These are phyloP conservation scores for Pseudochaenichthys georgianus DNA, from an alignment of 2,797 vertebrate species.

Conservation along the genomic window DNA sequence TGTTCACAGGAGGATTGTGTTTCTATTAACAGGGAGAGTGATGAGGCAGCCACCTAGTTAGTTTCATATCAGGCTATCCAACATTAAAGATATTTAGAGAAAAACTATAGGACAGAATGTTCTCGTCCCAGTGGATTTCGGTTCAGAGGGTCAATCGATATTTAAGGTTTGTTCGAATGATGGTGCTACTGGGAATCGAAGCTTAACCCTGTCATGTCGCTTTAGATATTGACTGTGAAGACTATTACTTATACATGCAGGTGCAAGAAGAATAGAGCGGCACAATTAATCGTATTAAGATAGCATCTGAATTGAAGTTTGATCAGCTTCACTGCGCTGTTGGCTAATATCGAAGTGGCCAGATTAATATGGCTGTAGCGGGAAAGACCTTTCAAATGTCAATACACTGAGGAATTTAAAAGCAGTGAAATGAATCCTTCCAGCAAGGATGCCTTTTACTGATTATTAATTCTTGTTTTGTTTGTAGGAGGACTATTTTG, in stretches of 20 bases:
- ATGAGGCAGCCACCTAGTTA: slow-evolving; percentile 42
- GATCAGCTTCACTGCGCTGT: not conserved
- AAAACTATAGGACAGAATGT: not conserved
- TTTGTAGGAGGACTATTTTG: not conserved
- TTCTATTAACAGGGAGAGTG: slow-evolving; percentile 61
- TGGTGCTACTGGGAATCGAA: slow-evolving; percentile 1
- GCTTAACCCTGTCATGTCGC: not conserved
- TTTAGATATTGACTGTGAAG: not conserved
- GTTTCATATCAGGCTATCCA: slow-evolving; percentile 36
- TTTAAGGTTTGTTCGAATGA: slow-evolving; percentile 9
- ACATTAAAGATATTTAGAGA: slow-evolving; percentile 10
- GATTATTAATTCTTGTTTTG: too few species aligned
- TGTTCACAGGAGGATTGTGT: slow-evolving; percentile 61
- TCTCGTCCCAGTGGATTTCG: slow-evolving; percentile 14
- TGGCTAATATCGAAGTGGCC: not conserved
- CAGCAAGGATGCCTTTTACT: too few species aligned
- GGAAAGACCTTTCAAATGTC: not conserved
- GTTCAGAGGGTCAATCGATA: slow-evolving; percentile 4
- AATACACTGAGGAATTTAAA: not conserved
- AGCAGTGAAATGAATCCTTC: too few species aligned
- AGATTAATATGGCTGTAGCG: not conserved
- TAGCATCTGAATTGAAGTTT: not conserved
- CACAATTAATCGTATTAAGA: not conserved
- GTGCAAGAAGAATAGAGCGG: not conserved
- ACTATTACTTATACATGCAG: not conserved